Evolutionary conservation across 53 echinoderm and acorn worm genomes (phyloP).

Genomic region (Pentamera pediparva): DNA sequence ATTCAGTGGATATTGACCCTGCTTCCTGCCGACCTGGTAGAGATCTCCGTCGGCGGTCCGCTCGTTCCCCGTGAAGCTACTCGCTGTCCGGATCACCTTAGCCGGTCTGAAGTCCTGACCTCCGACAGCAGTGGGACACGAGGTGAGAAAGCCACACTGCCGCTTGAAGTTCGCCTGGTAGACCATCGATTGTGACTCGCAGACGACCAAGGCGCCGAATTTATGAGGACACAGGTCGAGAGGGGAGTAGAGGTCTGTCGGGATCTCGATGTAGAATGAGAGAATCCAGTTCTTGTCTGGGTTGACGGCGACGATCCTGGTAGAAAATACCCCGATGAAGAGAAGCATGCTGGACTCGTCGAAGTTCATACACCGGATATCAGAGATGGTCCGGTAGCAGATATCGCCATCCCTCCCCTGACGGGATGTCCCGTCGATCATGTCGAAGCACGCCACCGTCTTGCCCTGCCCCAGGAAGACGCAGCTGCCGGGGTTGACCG

Average conservation of each 20-base stretch:
- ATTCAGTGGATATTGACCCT: slow-evolving; percentile 19
- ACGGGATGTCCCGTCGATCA: neutral
- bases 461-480: slow-evolving; percentile 19
- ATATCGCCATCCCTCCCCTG: neutral
- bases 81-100: neutral
- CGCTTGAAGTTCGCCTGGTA: slow-evolving; percentile 20
- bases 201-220: slow-evolving; percentile 9
- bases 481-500: slow-evolving; percentile 19
- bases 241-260: slow-evolving; percentile 3
- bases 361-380: slow-evolving; percentile 14
- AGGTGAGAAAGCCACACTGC: slow-evolving; percentile 15
- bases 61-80: neutral
- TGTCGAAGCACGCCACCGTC: slow-evolving; percentile 16
- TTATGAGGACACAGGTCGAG: neutral
- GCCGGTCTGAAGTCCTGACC: slow-evolving; percentile 16
- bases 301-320: slow-evolving; percentile 6
- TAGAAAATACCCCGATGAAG: neutral
- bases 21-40: slow-evolving; percentile 4
- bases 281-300: slow-evolving; percentile 7
- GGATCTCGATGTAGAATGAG: slow-evolving; percentile 18
- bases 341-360: slow-evolving; percentile 12
- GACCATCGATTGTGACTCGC: slow-evolving; percentile 24
- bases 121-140: slow-evolving; percentile 13
- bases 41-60: neutral
- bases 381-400: neutral